Evolutionary conservation across 2,797 vertebrate genomes (phyloP).

Genomic region (Lepus townsendii): DNA sequence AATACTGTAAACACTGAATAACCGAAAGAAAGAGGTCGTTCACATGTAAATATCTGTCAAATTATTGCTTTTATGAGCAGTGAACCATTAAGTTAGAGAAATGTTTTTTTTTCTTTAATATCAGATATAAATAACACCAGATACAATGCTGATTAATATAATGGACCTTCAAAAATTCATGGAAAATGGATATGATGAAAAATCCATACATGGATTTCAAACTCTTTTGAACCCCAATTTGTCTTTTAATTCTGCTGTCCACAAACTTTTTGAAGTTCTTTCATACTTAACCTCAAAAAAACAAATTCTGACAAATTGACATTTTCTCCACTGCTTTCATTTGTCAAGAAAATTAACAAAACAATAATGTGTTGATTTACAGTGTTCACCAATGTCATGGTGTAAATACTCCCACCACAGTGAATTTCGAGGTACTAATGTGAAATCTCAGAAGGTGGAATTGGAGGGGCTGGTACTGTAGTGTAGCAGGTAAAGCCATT

Average conservation of each 20-base stretch:
- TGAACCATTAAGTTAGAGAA: neutral
- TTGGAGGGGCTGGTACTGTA: neutral
- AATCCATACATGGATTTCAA: too few relatives aligned
- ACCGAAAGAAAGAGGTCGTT: neutral
- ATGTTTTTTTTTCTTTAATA: neutral
- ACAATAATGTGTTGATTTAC: neutral
- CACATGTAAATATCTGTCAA: neutral
- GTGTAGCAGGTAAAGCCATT: too few relatives aligned
- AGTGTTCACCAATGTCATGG: neutral
- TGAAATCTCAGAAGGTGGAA: neutral
- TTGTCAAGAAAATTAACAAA: neutral
- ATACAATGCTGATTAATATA: neutral
- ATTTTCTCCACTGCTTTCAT: neutral
- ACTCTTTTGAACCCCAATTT: too few relatives aligned
- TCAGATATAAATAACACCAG: neutral
- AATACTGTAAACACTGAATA: neutral
- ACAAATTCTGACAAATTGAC: neutral
- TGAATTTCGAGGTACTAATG: neutral
- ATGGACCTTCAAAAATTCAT: neutral
- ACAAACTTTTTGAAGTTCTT: too few relatives aligned
- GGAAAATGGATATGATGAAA: too few relatives aligned
- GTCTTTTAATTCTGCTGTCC: too few relatives aligned
- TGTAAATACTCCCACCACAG: neutral
- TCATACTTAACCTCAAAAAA: neutral
- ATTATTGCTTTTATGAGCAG: neutral